phyloP scores from a whole-genome alignment of 2,888 invertebrate genomes.

The Podabrus alpinus region DNA sequence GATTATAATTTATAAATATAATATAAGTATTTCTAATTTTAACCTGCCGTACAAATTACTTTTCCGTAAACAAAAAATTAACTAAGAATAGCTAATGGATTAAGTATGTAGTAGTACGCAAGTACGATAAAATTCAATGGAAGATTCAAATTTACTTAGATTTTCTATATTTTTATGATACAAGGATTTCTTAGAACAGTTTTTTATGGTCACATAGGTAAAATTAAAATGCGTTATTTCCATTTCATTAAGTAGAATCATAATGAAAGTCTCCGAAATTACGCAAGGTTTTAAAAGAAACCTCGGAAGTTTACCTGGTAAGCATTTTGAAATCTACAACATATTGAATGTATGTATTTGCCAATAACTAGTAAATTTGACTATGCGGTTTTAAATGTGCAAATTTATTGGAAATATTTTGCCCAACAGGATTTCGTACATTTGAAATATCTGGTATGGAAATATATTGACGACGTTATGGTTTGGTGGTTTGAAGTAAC shows the following conservation, averaged over 20 bases:
- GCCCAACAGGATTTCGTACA: background rate
- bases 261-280: background rate
- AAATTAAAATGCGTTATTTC: background rate
- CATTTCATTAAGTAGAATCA: background rate
- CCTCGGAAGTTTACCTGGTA: background rate
- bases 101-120: no score
- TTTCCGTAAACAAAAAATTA: background rate
- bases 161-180: background rate
- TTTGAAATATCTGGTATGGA: background rate
- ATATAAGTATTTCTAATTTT: background rate
- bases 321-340: background rate
- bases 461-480: background rate
- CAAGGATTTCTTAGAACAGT: background rate
- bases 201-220: background rate
- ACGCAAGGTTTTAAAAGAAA: background rate
- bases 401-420: background rate
- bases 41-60: background rate
- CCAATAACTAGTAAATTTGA: background rate
- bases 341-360: background rate
- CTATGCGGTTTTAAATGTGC: background rate
- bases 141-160: background rate
- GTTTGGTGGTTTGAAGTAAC: no score
- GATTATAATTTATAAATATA: background rate
- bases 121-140: background rate
- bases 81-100: no score